Evolutionary conservation across 1,140 invertebrate species (phyloP).

Genomic region (Heliconius melpomene): DNA sequence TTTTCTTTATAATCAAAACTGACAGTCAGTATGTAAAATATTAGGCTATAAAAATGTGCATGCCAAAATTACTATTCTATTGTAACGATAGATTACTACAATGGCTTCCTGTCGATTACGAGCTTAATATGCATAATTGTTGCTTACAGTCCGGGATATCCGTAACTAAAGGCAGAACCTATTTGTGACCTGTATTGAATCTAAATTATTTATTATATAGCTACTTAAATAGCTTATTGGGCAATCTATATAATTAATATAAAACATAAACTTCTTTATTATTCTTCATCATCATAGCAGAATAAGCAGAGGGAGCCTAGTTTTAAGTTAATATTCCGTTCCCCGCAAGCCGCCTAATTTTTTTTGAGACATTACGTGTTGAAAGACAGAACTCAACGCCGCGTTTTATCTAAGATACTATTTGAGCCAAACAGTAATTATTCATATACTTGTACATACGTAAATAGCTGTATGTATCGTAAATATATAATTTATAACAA

Average conservation of each 20-base stretch:
- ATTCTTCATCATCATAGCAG: not conserved
- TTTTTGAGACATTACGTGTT: too few species aligned
- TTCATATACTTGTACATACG: too few species aligned
- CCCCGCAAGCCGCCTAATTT: too few species aligned
- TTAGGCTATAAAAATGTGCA: conserved; percentile 2
- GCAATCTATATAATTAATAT: not conserved
- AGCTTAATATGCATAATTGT: conserved; percentile 22
- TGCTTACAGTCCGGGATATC: conserved; percentile 16
- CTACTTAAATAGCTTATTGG: not conserved
- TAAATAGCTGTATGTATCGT: not conserved
- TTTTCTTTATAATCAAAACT: not conserved
- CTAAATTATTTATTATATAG: not conserved
- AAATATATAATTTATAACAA: conserved; percentile 5
- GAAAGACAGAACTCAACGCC: too few species aligned
- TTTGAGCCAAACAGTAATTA: too few species aligned
- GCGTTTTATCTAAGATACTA: too few species aligned
- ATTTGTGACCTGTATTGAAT: not conserved
- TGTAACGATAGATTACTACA: conserved; percentile 12
- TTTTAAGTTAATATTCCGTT: too few species aligned
- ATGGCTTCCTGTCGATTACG: conserved; percentile 45
- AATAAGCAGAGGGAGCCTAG: too few species aligned
- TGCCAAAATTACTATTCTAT: conserved; percentile 13
- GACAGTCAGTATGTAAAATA: not conserved
- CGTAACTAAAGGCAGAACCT: not conserved
- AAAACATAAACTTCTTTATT: not conserved